Base-by-base conservation (phyloP, 2,888 invertebrate species). In the Chloromyia formosa region DNA sequence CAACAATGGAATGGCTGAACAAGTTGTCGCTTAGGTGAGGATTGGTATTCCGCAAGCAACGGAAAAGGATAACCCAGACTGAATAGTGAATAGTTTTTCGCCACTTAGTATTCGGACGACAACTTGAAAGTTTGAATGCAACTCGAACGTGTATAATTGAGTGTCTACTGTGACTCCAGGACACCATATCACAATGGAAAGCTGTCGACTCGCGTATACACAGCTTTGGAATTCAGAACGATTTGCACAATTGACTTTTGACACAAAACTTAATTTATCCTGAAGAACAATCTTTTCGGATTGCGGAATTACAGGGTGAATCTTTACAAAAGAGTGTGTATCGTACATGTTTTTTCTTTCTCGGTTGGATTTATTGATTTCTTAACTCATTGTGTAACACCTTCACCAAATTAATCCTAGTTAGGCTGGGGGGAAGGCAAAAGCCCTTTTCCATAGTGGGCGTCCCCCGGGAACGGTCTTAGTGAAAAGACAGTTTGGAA, bases 1-100 rank as follows among this genome's bases (percentile, higher is more conserved):
- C 66, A 66, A 45, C 49, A 66, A 45, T 22, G 45, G 49, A 66
- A 20, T 45, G 66, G 49, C 49, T 10, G 45, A 45, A 49, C 10
- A 22, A 66, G 22, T 35, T 22, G 20, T 22, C 18, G 45, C 12
- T 49, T 49, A 49, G 49, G 49, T 49, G 49, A 35, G 7, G 49
- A 49, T 49, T 49, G 49, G 14, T 49, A 49, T 49, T 49, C 49
- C 12, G 49, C 49, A n/a, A 49, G 49, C 49, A n/a, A 12, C 18
- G 56, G 56, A 14, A 53, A 16, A 16, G 16, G 56, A 56, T 10
- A 56, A 56, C 56, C 20, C 18, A 56, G 20, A n/a, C 56, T 16
- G 56, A 56, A 20, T 16, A 16, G 56, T 18, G 18, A 56, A 56
- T 56, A 20, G 56, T 10, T 20, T 16, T 56, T 20, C 10, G 16